phyloP scores from a whole-genome alignment of 1,140 invertebrate genomes.

The Ruditapes philippinarum region DNA sequence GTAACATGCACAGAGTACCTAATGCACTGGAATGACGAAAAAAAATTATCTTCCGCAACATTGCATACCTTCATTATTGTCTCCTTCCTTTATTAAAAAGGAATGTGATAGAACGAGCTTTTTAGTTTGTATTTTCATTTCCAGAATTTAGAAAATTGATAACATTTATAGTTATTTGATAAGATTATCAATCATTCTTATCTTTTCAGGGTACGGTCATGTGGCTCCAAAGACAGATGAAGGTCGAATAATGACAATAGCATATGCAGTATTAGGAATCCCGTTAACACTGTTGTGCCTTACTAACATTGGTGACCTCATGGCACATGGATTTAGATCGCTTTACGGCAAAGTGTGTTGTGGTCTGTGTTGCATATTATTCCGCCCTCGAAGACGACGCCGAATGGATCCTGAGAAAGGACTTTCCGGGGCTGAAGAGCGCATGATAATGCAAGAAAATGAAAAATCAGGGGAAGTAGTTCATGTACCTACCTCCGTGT shows the following conservation, averaged over 20 bases:
- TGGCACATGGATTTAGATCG: constrained; percentile 98
- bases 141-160: too few species aligned
- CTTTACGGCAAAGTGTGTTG: constrained; percentile 91
- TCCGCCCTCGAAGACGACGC: constrained; percentile 71
- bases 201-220: constrained; percentile 95
- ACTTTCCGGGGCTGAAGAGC: constrained; percentile 60
- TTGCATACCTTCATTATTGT: too few species aligned
- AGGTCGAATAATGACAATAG: constrained; percentile 97
- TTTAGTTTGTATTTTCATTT: too few species aligned
- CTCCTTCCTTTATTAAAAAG: too few species aligned
- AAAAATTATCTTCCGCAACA: too few species aligned
- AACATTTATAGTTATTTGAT: too few species aligned
- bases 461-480: constrained; percentile 78
- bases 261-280: constrained; percentile 99
- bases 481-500: constrained; percentile 82
- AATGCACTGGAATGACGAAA: too few species aligned
- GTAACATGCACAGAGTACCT: too few species aligned
- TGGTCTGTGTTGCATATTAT: constrained; percentile 80
- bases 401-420: constrained; percentile 78
- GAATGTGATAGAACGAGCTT: too few species aligned
- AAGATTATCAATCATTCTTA: too few species aligned
- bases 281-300: constrained; percentile 96
- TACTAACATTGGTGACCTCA: constrained; percentile 97
- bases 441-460: constrained; percentile 74
- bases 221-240: constrained; percentile 95